These are phyloP conservation scores for Agrochola circellaris DNA, from an alignment of 2,888 invertebrate genomes.

Conservation along the genomic window DNA sequence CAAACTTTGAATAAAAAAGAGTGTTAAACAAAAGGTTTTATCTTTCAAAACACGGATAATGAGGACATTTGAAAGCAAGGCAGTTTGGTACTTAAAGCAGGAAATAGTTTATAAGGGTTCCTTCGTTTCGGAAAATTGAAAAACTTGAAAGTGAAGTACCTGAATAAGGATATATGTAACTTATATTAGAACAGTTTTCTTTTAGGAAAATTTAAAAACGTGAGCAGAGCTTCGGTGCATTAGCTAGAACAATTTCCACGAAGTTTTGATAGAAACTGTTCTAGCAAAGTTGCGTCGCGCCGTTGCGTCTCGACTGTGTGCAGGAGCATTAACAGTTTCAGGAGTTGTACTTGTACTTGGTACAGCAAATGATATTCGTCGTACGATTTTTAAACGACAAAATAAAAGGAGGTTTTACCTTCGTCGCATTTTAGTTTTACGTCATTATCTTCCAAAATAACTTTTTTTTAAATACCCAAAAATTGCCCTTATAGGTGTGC, in stretches of 20 bases:
- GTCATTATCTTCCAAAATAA: background rate
- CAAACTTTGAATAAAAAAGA: too few species aligned
- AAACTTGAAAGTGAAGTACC: background rate
- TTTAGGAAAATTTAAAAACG: background rate
- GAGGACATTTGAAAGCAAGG: background rate
- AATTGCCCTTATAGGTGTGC: too few species aligned
- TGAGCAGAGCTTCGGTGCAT: background rate
- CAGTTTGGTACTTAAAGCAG: background rate
- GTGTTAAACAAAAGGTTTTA: too few species aligned
- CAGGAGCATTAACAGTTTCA: background rate
- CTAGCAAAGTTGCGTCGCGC: too few species aligned
- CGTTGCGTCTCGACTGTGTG: background rate
- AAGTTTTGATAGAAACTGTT: background rate
- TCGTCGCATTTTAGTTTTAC: background rate
- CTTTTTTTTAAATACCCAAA: background rate
- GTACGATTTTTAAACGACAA: background rate
- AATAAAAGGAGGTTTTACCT: background rate
- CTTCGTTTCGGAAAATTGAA: constrained; percentile 1
- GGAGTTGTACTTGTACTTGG: too few species aligned
- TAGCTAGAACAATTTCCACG: background rate
- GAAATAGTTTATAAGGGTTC: constrained; percentile 14
- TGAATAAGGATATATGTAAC: background rate
- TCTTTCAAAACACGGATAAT: too few species aligned
- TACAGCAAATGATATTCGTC: background rate
- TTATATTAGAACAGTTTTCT: background rate